Percentiles rank a stretch among this genome's conserved stretches.
Evolutionary conservation across 2,888 invertebrate species (phyloP).

Genomic region (Monopis laevigella): DNA sequence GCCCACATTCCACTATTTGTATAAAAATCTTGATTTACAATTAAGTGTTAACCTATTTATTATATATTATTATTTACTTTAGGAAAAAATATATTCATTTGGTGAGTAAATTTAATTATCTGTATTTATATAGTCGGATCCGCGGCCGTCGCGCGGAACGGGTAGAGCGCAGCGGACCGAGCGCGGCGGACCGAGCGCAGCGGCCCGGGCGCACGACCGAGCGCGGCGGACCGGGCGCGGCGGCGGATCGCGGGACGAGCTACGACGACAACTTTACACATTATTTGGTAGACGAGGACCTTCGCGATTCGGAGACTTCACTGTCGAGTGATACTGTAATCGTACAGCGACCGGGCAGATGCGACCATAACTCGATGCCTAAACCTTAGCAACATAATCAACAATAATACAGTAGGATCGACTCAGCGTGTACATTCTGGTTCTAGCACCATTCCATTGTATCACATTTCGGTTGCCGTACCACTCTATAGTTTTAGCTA

Average conservation of each 20-base stretch:
- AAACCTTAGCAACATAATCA: conserved; percentile 49
- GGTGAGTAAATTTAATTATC: conserved; percentile 25
- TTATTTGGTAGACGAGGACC: conserved; percentile 54
- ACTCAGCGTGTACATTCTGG: conserved; percentile 60
- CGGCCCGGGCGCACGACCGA: too few species aligned
- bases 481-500: conserved; percentile 69
- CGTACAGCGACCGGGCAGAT: conserved; percentile 43
- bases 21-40: conserved; percentile 35
- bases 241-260: background rate
- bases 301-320: too few species aligned
- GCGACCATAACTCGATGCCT: conserved; percentile 61
- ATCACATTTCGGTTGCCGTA: conserved; percentile 70
- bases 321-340: conserved; percentile 67
- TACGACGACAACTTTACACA: conserved; percentile 32
- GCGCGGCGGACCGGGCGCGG: too few species aligned
- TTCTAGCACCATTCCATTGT: conserved; percentile 70
- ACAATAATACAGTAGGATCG: conserved; percentile 63
- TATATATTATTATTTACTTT: conserved; percentile 2
- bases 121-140: too few species aligned
- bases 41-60: conserved; percentile 7
- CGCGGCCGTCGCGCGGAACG: too few species aligned
- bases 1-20: conserved; percentile 50
- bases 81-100: conserved; percentile 61
- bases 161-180: too few species aligned
- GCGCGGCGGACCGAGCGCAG: too few species aligned